These are phyloP conservation scores for Metopia argyrocephala DNA, from an alignment of 2,888 invertebrate genomes.

Conservation along the genomic window DNA sequence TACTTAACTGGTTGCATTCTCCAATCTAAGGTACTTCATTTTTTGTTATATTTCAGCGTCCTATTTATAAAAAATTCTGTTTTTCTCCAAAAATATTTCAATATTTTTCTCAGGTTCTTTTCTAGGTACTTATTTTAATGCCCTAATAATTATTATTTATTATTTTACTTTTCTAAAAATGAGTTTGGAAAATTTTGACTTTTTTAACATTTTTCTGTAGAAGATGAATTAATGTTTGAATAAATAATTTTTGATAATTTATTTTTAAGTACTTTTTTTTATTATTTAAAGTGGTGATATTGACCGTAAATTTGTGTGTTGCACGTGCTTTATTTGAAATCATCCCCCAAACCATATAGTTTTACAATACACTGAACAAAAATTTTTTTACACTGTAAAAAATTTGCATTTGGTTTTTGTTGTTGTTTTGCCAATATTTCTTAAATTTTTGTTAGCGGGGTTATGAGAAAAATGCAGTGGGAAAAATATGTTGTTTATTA, in stretches of 20 bases:
- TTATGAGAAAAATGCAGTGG: background rate
- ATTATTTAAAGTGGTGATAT: too few relatives aligned
- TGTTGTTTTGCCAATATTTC: conserved; percentile 19
- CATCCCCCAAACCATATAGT: too few relatives aligned
- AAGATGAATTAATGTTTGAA: background rate
- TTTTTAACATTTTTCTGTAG: background rate
- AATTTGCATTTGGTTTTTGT: conserved; percentile 9
- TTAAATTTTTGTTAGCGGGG: conserved; percentile 2
- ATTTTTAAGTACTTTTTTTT: background rate
- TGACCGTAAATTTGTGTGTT: too few relatives aligned
- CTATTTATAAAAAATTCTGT: too few relatives aligned
- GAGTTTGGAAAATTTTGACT: background rate
- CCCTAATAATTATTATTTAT: background rate
- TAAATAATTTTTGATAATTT: background rate
- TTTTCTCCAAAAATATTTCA: too few relatives aligned
- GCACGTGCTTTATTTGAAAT: too few relatives aligned
- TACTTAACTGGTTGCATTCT: too few relatives aligned
- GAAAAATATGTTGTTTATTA: background rate
- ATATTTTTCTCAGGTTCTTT: too few relatives aligned
- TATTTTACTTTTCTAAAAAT: too few relatives aligned
- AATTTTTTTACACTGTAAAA: conserved; percentile 51
- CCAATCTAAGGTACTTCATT: too few relatives aligned
- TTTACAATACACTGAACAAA: background rate
- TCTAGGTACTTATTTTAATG: background rate
- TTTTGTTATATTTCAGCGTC: too few relatives aligned